These are phyloP conservation scores for Mugil cephalus DNA, from an alignment of 2,113 vertebrate species.

Conservation along the genomic window DNA sequence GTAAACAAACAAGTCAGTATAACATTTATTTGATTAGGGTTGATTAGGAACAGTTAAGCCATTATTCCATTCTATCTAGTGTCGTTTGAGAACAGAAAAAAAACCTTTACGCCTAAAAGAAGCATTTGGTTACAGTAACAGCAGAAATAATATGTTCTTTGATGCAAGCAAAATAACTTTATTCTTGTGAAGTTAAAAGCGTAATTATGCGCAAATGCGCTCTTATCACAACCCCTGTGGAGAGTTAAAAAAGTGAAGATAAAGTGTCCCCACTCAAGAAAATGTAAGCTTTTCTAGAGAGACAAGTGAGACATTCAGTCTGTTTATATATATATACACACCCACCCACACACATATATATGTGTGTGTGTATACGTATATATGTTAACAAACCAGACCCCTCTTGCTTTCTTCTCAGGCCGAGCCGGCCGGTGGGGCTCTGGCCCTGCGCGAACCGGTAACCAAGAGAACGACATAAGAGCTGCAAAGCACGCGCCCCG, in stretches of 20 bases:
- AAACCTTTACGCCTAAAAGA: conserved; percentile 4
- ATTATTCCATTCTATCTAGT: conserved; percentile 40
- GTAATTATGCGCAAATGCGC: conserved; percentile 33
- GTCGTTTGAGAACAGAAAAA: conserved; percentile 8
- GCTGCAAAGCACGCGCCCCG: conserved; percentile 84
- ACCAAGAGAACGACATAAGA: conserved; percentile 86
- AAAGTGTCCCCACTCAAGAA: background rate
- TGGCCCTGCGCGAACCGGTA: conserved; percentile 79
- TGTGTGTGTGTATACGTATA: no score
- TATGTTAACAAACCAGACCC: conserved; percentile 15
- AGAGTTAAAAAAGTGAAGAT: background rate
- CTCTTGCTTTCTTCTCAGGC: conserved; percentile 38
- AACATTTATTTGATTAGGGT: conserved; percentile 39
- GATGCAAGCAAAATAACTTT: background rate
- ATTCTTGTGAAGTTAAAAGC: conserved; percentile 4
- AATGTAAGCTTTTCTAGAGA: no score
- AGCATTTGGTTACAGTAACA: background rate
- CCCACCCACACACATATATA: no score
- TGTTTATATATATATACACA: no score
- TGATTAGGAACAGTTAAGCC: conserved; percentile 47
- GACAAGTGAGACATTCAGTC: conserved; percentile 29
- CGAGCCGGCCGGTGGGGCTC: conserved; percentile 57
- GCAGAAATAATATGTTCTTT: conserved; percentile 11
- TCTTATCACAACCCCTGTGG: background rate
- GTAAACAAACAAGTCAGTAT: conserved; percentile 36